phyloP scores from a whole-genome alignment of 2,113 vertebrate genomes.

The Albula goreensis region DNA sequence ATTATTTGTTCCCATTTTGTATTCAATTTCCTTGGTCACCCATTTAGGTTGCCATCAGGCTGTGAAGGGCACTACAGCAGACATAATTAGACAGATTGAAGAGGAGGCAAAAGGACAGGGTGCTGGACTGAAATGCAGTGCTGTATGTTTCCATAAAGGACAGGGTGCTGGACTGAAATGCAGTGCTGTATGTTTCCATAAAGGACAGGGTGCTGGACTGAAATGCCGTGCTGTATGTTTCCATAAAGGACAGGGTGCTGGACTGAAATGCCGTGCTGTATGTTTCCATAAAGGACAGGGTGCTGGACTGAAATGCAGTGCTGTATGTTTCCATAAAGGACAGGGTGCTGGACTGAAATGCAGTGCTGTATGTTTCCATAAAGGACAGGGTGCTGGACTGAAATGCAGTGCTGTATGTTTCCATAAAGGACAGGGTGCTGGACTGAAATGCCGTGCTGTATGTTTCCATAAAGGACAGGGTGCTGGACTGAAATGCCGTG shows the following conservation, averaged over 20 bases:
- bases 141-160: background rate
- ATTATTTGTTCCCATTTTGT: background rate
- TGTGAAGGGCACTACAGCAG: background rate
- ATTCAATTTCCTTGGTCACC: background rate
- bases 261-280: background rate
- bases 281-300: background rate
- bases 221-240: background rate
- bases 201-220: background rate
- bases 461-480: background rate
- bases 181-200: background rate
- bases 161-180: background rate
- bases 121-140: background rate
- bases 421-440: background rate
- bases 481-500: background rate
- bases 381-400: background rate
- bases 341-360: background rate
- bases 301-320: background rate
- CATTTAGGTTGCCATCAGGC: background rate
- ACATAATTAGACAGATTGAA: background rate
- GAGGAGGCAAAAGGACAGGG: background rate
- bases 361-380: background rate
- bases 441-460: background rate
- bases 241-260: background rate
- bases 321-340: background rate
- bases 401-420: background rate